Base-by-base conservation (phyloP, 2,888 invertebrate genomes). In the Sminthurinus aureus region DNA sequence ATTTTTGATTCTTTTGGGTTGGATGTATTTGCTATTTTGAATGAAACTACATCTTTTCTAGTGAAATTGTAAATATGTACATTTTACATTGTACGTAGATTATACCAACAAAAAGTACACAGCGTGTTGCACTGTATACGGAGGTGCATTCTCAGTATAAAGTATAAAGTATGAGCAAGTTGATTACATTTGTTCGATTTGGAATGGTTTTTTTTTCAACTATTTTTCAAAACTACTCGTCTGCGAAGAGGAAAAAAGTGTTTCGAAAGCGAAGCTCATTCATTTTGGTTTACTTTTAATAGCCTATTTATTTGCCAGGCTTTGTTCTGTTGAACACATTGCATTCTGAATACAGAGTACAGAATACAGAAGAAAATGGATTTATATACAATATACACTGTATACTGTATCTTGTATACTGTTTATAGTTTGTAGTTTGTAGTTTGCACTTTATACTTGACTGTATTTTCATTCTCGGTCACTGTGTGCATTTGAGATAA, bases 281-380 rank as follows among this genome's bases (percentile, higher is more conserved):
- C 80, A 73, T 81, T 75, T 81, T 74, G 75, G 81, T 81, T 73
- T 81, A 75, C 81, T 26, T 80, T 80, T 71, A 80, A 71, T 80
- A 80, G 71, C 80, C 80, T 73, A 80, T 71, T 80, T 79, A 79
- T 69, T 51, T 80, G 51, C 66, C 51, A 38, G 38, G 38, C 71
- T 73, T 58, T 58, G 80, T 51, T 71, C 71, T 24, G 52, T 38
- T 38, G 38, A 38, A 38, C 38, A 38, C n/a, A n/a, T n/a, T n/a
- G n/a, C n/a, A n/a, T n/a, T n/a, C n/a, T n/a, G n/a, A n/a, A n/a
- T n/a, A n/a, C 38, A 4, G 38, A 38, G 6, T 6, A 38, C 38
- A 4, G 38, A 38, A 38, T 11, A 58, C 58, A 58, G 58, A 58
- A 58, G 58, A 58, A 58, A 58, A 58, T 58, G 58, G 58, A 58